Evolutionary conservation across 2,113 vertebrate species (phyloP).

Genomic region (Alethe castanea): DNA sequence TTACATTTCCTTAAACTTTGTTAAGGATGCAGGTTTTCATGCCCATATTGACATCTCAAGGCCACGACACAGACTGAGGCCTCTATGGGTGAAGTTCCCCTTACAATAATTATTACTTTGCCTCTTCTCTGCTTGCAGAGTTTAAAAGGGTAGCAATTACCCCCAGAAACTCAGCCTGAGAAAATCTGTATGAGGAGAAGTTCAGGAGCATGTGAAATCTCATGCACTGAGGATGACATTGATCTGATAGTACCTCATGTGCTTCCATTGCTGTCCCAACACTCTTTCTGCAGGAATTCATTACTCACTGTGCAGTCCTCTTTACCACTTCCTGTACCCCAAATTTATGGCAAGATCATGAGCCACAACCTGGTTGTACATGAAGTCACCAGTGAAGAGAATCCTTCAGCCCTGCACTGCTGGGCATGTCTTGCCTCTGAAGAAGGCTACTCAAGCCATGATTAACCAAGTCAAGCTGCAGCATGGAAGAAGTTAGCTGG

Average conservation of each 20-base stretch:
- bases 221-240: background rate
- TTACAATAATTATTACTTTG: background rate
- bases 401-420: background rate
- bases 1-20: background rate
- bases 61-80: background rate
- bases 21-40: background rate
- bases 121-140: background rate
- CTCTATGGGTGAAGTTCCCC: background rate
- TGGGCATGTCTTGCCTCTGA: background rate
- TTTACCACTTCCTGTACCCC: background rate
- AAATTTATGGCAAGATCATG: background rate
- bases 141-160: background rate
- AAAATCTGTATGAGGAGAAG: background rate
- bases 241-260: background rate
- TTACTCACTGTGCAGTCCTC: rapidly evolving
- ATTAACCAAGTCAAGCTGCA: background rate
- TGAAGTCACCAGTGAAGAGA: background rate
- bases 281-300: background rate
- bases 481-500: background rate
- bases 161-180: background rate
- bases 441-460: background rate
- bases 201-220: background rate
- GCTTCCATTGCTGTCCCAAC: background rate
- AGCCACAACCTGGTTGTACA: background rate
- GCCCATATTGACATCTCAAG: background rate